Percentiles rank a stretch among this genome's conserved stretches.
Conservation (phyloP, 2,797 vertebrate species). For the Podarcis lilfordi region DNA sequence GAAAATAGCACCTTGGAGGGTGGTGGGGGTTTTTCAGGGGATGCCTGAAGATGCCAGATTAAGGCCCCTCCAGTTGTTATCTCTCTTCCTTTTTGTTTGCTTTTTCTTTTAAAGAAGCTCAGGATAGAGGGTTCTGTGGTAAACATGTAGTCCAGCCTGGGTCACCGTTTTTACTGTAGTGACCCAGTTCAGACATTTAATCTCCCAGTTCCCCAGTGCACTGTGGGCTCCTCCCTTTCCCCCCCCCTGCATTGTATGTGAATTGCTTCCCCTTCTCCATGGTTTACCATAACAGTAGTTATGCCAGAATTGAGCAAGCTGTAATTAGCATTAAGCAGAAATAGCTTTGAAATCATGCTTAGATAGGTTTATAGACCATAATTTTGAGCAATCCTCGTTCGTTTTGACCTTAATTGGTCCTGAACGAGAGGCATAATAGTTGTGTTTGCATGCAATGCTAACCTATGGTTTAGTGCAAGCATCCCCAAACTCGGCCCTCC, state of each 20-base stretch:
- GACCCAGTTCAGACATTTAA: not conserved
- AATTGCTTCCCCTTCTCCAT: not conserved
- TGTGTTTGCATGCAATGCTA: too few relatives aligned
- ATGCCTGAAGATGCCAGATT: not conserved
- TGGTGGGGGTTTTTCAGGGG: not conserved
- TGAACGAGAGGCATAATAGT: not conserved
- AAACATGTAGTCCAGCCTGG: not conserved
- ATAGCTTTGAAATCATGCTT: not conserved
- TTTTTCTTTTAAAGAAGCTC: not conserved
- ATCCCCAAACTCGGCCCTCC: too few relatives aligned
- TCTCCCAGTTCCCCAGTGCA: not conserved
- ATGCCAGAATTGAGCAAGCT: not conserved
- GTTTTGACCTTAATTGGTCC: not conserved
- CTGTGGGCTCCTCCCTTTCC: not conserved
- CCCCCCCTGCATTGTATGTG: too few relatives aligned
- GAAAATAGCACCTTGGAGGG: not conserved
- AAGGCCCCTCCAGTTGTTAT: not conserved
- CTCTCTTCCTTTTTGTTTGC: too few relatives aligned
- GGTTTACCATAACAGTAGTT: not conserved
- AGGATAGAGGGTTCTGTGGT: not conserved
- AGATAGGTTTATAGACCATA: not conserved
- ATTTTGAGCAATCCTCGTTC: not conserved
- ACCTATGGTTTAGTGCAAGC: too few relatives aligned
- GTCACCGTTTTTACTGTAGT: not conserved
- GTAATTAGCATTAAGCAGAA: not conserved